A percentile compares a stretch with the other conserved stretches of the same genome.
phyloP scores from a whole-genome alignment of 92 coral and sea anemone species.

The Porites rus region DNA sequence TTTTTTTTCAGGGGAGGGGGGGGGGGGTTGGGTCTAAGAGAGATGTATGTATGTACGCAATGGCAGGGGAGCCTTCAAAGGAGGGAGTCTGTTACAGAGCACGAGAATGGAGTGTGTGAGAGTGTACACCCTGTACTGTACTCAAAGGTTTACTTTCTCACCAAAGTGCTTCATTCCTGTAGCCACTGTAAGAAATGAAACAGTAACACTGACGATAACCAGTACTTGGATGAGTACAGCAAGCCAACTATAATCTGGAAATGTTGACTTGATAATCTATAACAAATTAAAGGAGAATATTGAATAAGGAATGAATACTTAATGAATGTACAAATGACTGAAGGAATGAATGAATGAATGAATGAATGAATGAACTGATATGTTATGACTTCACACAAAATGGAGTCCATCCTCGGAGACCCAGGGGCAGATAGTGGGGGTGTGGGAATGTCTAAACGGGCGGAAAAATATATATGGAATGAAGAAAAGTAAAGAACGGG shows the following conservation, averaged over 20 bases:
- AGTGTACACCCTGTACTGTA: background rate
- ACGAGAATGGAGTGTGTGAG: no score
- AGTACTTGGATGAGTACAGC: conserved; percentile 57
- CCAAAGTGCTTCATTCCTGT: conserved; percentile 62
- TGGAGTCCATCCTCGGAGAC: no score
- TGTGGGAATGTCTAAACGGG: no score
- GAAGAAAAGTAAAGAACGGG: no score
- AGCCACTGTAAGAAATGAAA: conserved; percentile 57
- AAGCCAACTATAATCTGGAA: conserved; percentile 50
- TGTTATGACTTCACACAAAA: background rate
- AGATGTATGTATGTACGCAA: no score
- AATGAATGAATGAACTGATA: background rate
- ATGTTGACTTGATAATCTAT: conserved; percentile 39
- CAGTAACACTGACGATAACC: conserved; percentile 56
- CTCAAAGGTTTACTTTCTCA: conserved; percentile 3
- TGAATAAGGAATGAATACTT: background rate
- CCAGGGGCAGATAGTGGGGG: no score
- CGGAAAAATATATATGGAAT: no score
- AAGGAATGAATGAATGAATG: background rate
- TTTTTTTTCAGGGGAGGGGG: no score
- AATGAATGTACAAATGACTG: no score
- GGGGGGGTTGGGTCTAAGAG: no score
- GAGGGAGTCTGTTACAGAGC: no score
- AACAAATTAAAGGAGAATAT: background rate
- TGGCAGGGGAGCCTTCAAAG: no score